These are phyloP conservation scores for Lomographa bimaculata DNA, from an alignment of 2,888 invertebrate species.

Conservation along the genomic window DNA sequence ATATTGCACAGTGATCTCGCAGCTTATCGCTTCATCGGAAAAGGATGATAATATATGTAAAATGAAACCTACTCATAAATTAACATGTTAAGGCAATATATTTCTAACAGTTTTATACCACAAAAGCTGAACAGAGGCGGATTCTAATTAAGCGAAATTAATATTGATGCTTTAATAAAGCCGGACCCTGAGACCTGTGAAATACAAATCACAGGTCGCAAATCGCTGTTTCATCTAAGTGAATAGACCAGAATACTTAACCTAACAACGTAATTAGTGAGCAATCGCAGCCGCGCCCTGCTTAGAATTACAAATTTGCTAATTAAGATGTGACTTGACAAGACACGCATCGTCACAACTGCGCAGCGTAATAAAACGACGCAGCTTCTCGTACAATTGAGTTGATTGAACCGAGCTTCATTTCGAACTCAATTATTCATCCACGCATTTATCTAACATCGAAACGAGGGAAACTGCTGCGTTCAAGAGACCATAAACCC, in stretches of 20 bases:
- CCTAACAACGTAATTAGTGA: slow-evolving; percentile 31
- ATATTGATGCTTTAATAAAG: slow-evolving; percentile 19
- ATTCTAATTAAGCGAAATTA: slow-evolving; percentile 2
- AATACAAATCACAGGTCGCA: slow-evolving; percentile 37
- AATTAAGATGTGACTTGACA: slow-evolving; percentile 45
- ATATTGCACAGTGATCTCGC: slow-evolving; percentile 48
- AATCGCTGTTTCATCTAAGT: slow-evolving; percentile 35
- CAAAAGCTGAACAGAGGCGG: neutral
- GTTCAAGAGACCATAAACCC: neutral
- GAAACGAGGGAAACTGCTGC: neutral
- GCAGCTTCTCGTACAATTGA: slow-evolving; percentile 2
- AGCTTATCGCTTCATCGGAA: slow-evolving; percentile 43
- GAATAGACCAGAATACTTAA: slow-evolving; percentile 36
- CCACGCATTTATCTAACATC: neutral
- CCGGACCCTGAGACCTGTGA: slow-evolving; percentile 20
- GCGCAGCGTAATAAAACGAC: slow-evolving; percentile 1
- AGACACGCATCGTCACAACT: slow-evolving; percentile 34
- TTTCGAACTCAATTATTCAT: neutral
- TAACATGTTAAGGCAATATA: slow-evolving; percentile 27
- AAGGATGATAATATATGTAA: slow-evolving; percentile 42
- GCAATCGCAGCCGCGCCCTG: slow-evolving; percentile 31
- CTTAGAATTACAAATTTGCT: slow-evolving; percentile 56
- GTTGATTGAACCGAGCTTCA: neutral
- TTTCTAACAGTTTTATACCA: slow-evolving; percentile 1
- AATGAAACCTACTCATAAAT: slow-evolving; percentile 37